Percentiles rank a stretch among this genome's conserved stretches.
These are phyloP conservation scores for Ammodytes marinus DNA, from an alignment of 2,113 vertebrate genomes.

Conservation along the genomic window DNA sequence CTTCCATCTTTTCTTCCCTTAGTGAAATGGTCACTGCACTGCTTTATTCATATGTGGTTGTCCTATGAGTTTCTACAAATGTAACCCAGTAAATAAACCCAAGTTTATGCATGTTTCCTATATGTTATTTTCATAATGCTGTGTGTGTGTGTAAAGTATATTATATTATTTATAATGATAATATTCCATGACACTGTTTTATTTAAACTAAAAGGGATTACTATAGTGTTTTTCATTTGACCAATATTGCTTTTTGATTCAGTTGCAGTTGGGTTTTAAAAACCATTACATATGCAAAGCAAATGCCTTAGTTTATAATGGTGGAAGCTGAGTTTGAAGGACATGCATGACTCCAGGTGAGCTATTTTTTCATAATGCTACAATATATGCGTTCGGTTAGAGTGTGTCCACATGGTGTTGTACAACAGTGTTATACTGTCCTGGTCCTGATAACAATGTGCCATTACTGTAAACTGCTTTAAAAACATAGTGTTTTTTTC, in stretches of 20 bases:
- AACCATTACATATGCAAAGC: background rate
- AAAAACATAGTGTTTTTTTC: too few species aligned
- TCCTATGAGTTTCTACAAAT: slow-evolving; percentile 4
- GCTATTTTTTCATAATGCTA: background rate
- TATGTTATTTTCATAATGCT: background rate
- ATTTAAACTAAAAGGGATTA: background rate
- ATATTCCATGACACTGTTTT: background rate
- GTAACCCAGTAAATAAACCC: background rate
- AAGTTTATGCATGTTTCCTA: background rate
- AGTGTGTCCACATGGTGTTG: too few species aligned
- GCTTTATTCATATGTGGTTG: background rate
- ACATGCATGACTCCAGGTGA: background rate
- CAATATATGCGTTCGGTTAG: background rate
- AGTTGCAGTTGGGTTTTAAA: background rate
- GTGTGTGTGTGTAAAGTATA: too few species aligned
- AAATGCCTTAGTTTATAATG: background rate
- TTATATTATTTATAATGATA: background rate
- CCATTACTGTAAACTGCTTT: too few species aligned
- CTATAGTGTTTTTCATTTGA: background rate
- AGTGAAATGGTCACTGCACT: background rate
- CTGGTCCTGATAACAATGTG: too few species aligned
- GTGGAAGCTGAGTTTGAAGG: background rate
- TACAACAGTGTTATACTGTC: too few species aligned
- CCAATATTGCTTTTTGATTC: background rate
- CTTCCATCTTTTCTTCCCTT: background rate